A percentile compares a stretch with the other conserved stretches of the same genome.
These are phyloP conservation scores for Atherinomorus stipes DNA, from an alignment of 2,113 vertebrate genomes.

Conservation along the genomic window DNA sequence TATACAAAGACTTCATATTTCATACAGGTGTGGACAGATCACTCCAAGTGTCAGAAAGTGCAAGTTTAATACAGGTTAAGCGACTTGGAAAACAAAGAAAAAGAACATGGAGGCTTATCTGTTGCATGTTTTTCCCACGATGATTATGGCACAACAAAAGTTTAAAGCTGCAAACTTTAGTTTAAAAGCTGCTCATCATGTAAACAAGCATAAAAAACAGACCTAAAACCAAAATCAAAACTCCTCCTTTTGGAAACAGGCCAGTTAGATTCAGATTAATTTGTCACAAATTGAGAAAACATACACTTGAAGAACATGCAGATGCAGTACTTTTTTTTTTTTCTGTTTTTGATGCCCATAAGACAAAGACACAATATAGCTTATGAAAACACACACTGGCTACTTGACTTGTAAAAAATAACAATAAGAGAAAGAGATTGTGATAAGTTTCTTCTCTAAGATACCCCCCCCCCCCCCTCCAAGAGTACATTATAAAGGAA, in stretches of 20 bases:
- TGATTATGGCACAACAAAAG: constrained; percentile 34
- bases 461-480: no score
- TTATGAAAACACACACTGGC: neutral
- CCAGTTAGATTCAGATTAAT: constrained; percentile 10
- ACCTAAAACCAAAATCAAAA: neutral
- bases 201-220: constrained; percentile 2
- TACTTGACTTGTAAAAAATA: neutral
- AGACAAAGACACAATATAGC: neutral
- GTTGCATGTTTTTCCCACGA: constrained; percentile 34
- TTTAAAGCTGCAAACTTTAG: neutral
- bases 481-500: neutral
- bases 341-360: no score
- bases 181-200: constrained; percentile 1
- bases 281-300: neutral
- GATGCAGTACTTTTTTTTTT: no score
- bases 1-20: constrained; percentile 6
- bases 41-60: constrained; percentile 37
- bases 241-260: constrained; percentile 6
- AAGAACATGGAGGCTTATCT: constrained; percentile 51
- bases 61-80: constrained; percentile 41
- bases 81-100: constrained; percentile 57
- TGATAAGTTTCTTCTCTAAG: no score
- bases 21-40: neutral
- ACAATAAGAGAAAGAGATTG: neutral
- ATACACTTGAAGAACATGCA: constrained; percentile 6